phyloP scores from a whole-genome alignment of 2,888 invertebrate species.

The Eupithecia centaureata region DNA sequence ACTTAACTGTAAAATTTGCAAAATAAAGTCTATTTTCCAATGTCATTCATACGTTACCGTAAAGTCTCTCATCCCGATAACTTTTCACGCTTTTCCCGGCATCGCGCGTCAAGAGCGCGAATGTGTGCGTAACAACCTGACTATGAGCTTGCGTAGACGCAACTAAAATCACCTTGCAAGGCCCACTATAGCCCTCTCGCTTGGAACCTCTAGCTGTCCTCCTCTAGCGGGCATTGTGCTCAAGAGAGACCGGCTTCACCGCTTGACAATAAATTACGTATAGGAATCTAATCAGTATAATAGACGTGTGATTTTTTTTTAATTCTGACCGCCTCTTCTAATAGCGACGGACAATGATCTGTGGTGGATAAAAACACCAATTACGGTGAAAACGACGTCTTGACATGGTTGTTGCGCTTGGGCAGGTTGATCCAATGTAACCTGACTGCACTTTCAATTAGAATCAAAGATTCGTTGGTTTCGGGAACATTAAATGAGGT shows the following conservation, averaged over 20 bases:
- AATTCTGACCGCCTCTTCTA: slow-evolving; percentile 57
- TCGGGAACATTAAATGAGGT: too few species aligned
- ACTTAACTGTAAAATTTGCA: slow-evolving; percentile 16
- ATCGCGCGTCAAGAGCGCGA: slow-evolving; percentile 62
- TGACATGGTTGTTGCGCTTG: slow-evolving; percentile 38
- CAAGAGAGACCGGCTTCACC: slow-evolving; percentile 61
- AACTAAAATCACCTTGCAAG: slow-evolving; percentile 85
- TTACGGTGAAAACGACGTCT: slow-evolving; percentile 43
- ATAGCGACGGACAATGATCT: slow-evolving; percentile 53
- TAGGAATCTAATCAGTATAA: slow-evolving; percentile 83
- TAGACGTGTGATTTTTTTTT: slow-evolving; percentile 79
- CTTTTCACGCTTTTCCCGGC: slow-evolving; percentile 55
- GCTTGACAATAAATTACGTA: slow-evolving; percentile 82
- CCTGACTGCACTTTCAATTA: slow-evolving; percentile 15
- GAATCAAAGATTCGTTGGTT: not conserved
- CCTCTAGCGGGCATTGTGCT: slow-evolving; percentile 82
- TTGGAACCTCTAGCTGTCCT: slow-evolving; percentile 64
- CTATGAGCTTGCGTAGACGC: slow-evolving; percentile 79
- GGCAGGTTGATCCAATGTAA: slow-evolving; percentile 27
- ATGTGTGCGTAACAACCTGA: slow-evolving; percentile 78
- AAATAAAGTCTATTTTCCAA: slow-evolving; percentile 23
- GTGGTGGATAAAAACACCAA: slow-evolving; percentile 46
- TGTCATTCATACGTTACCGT: slow-evolving; percentile 43
- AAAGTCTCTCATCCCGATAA: slow-evolving; percentile 46
- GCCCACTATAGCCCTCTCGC: slow-evolving; percentile 76